Percentiles rank a stretch among this genome's conserved stretches.
Conservation (phyloP, 2,113 vertebrate genomes). For the Rallus limicola region DNA sequence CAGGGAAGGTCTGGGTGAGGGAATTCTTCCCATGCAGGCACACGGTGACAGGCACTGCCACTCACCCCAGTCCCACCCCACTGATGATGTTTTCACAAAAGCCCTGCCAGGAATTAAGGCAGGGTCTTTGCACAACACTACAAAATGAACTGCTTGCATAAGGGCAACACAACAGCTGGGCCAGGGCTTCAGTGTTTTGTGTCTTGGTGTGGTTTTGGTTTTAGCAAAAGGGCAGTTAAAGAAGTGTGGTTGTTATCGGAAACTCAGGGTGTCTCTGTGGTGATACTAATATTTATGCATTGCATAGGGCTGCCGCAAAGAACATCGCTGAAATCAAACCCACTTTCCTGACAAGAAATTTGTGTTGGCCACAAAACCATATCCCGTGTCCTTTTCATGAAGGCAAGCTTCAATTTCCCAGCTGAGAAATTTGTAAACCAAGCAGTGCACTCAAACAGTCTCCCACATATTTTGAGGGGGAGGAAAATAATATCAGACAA, state of each 20-base stretch:
- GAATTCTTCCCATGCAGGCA: neutral
- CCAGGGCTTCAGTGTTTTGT: neutral
- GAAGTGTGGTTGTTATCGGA: neutral
- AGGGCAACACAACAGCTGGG: neutral
- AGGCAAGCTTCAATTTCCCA: neutral
- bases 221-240: neutral
- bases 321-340: neutral
- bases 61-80: neutral
- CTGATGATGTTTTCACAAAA: neutral
- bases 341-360: neutral
- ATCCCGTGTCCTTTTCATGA: neutral
- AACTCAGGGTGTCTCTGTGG: neutral
- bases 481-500: neutral
- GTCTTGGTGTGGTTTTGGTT: neutral
- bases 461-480: neutral
- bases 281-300: neutral
- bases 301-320: neutral
- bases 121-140: neutral
- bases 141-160: neutral
- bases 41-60: neutral
- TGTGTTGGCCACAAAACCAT: neutral
- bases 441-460: neutral
- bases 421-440: neutral
- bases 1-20: fast-evolving
- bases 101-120: neutral